Evolutionary conservation across 2,113 vertebrate genomes (phyloP).

Genomic region (Gila orcuttii): DNA sequence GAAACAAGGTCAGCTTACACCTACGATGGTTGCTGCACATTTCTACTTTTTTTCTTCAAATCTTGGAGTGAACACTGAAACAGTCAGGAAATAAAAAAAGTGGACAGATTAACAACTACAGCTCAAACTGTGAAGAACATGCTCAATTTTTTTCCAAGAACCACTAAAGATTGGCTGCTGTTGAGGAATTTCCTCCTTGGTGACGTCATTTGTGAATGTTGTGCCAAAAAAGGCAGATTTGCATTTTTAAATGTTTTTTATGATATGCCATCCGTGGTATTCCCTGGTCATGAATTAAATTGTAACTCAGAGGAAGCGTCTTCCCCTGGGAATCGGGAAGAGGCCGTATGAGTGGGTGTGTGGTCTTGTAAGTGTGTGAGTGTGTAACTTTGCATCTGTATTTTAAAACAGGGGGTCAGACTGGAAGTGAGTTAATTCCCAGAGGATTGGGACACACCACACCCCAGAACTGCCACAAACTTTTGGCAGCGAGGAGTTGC

Average conservation of each 20-base stretch:
- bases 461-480: conserved; percentile 9
- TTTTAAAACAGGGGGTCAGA: conserved; percentile 14
- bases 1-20: background rate
- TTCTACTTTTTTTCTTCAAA: background rate
- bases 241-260: background rate
- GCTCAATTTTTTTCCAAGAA: conserved; percentile 11
- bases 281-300: conserved; percentile 19
- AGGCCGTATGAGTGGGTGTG: conserved; percentile 24
- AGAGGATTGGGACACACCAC: background rate
- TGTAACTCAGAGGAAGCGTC: background rate
- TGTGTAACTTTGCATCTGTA: conserved; percentile 14
- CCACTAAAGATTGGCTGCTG: conserved; percentile 16
- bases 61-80: background rate
- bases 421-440: conserved; percentile 41
- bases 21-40: background rate
- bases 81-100: background rate
- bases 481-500: background rate
- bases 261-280: background rate
- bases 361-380: conserved; percentile 13
- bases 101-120: background rate
- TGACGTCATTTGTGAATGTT: background rate
- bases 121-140: conserved; percentile 23
- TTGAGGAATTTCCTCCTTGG: conserved; percentile 2
- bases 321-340: background rate
- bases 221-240: background rate